A percentile compares a stretch with the other conserved stretches of the same genome.
These are phyloP conservation scores for Cerceris ruficornis DNA, from an alignment of 2,888 invertebrate genomes.

Conservation along the genomic window DNA sequence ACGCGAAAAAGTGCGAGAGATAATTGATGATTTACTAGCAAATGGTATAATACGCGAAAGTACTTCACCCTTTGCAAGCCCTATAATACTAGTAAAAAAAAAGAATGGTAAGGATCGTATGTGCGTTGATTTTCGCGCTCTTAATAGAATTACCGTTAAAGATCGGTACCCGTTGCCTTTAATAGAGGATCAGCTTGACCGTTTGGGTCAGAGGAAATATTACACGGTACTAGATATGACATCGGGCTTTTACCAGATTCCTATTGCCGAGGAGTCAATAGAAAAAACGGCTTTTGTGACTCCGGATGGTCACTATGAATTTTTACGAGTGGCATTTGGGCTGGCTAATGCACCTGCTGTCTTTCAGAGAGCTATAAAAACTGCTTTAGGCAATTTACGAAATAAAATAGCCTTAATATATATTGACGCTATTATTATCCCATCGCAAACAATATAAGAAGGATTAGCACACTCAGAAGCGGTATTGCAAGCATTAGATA, in stretches of 20 bases:
- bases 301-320: conserved; percentile 68
- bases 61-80: conserved; percentile 17
- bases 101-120: conserved; percentile 20
- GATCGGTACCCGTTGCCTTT: background rate
- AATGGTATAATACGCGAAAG: conserved; percentile 23
- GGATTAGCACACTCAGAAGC: conserved; percentile 54
- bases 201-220: background rate
- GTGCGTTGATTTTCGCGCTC: conserved; percentile 1
- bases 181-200: background rate
- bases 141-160: background rate
- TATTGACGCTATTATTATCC: conserved; percentile 40
- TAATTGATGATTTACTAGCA: background rate
- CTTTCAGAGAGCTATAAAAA: conserved; percentile 67
- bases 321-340: conserved; percentile 21
- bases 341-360: conserved; percentile 16
- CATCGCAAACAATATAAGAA: conserved; percentile 52
- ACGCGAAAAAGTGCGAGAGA: conserved; percentile 19
- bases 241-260: background rate
- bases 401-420: conserved; percentile 52
- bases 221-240: conserved; percentile 4
- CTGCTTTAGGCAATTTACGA: conserved; percentile 49
- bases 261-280: conserved; percentile 19
- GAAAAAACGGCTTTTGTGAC: background rate
- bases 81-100: conserved; percentile 22
- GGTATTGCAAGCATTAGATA: conserved; percentile 59